These are phyloP conservation scores for Calephelis virginiensis DNA, from an alignment of 1,140 invertebrate species.

Conservation along the genomic window DNA sequence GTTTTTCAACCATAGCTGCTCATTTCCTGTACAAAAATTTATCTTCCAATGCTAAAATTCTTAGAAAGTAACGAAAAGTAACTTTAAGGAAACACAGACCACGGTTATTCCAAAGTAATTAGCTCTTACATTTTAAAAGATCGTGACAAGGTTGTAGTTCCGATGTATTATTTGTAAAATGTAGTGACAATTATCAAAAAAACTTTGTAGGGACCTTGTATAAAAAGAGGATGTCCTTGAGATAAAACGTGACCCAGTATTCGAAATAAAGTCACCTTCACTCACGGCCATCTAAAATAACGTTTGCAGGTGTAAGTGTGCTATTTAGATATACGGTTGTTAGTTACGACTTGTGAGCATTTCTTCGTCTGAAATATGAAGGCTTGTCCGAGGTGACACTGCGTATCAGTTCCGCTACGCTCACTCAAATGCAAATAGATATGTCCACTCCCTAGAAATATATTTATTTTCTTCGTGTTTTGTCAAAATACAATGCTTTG, in stretches of 20 bases:
- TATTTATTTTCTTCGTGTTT: too few species aligned
- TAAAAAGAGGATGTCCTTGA: conserved; percentile 53
- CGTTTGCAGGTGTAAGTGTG: conserved; percentile 55
- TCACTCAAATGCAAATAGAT: not conserved
- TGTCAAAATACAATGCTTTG: too few species aligned
- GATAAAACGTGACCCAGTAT: conserved; percentile 68
- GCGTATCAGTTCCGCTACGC: conserved; percentile 8
- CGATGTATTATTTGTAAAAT: not conserved
- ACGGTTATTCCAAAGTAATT: too few species aligned
- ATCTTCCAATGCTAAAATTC: too few species aligned
- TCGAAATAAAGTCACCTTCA: conserved; percentile 71
- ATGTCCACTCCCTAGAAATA: not conserved
- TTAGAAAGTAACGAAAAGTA: too few species aligned
- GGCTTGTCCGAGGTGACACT: conserved; percentile 11
- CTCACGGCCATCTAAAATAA: conserved; percentile 68
- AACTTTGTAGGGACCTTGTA: conserved; percentile 32
- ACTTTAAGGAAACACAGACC: too few species aligned
- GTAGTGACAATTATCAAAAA: not conserved
- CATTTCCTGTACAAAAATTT: too few species aligned
- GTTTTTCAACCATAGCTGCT: too few species aligned
- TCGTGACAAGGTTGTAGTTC: too few species aligned
- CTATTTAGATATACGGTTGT: conserved; percentile 48
- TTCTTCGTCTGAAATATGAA: conserved; percentile 25
- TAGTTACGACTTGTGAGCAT: conserved; percentile 28
- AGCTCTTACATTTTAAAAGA: too few species aligned